Conservation (phyloP, 2,888 invertebrate species). For the Troglohyphantes excavatus region DNA sequence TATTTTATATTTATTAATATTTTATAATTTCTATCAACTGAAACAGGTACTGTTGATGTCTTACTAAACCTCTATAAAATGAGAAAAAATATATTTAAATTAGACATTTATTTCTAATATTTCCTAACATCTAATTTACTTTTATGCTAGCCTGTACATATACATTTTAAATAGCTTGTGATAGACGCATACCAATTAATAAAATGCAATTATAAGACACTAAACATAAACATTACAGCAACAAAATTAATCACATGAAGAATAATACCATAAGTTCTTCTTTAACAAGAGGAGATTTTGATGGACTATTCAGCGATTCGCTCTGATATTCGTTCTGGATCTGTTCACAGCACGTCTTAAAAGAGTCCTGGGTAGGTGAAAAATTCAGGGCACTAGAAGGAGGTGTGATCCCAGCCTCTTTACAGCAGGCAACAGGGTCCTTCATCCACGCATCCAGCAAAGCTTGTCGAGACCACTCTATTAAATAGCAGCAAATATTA, state of each 20-base stretch:
- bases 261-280: slow-evolving; percentile 77
- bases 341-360: slow-evolving; percentile 81
- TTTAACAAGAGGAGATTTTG: slow-evolving; percentile 67
- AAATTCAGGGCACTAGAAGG: slow-evolving; percentile 84
- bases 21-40: no score
- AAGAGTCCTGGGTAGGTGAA: slow-evolving; percentile 57
- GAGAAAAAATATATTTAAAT: no score
- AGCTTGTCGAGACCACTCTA: slow-evolving; percentile 88
- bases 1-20: no score
- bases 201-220: not conserved
- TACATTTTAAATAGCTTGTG: no score
- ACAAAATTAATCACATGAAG: not conserved
- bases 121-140: no score
- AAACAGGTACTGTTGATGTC: no score
- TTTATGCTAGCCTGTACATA: no score
- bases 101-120: no score
- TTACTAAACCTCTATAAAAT: no score
- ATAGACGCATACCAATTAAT: no score
- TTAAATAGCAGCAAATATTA: not conserved
- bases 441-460: slow-evolving; percentile 88
- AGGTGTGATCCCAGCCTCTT: slow-evolving; percentile 87
- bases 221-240: not conserved
- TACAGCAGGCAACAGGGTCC: slow-evolving; percentile 87
- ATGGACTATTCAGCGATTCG: slow-evolving; percentile 80
- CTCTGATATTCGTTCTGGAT: slow-evolving; percentile 80